Percentiles rank a stretch among this genome's conserved stretches.
phyloP scores from a whole-genome alignment of 2,113 vertebrate genomes.

The Hippopotamus amphibius region DNA sequence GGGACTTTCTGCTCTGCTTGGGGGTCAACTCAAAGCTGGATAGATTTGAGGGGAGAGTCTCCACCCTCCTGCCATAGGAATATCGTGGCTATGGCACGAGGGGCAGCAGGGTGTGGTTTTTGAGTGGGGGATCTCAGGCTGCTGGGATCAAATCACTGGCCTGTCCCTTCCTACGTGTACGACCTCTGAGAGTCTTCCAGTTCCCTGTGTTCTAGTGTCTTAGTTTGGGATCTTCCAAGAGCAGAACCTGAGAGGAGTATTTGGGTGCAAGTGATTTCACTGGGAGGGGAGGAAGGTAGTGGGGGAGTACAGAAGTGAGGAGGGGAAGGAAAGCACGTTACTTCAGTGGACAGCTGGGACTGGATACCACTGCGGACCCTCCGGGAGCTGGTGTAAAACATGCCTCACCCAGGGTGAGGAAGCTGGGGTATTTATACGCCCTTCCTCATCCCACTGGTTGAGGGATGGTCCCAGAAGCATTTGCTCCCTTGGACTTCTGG shows the following conservation, averaged over 20 bases:
- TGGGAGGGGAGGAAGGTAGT: not conserved
- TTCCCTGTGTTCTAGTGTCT: not conserved
- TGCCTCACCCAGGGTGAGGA: too few relatives aligned
- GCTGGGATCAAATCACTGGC: not conserved
- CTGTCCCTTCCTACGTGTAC: not conserved
- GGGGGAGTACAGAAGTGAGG: not conserved
- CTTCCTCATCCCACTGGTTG: not conserved
- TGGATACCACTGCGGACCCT: not conserved
- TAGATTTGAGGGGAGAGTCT: not conserved
- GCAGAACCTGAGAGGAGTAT: not conserved
- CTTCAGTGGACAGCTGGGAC: not conserved
- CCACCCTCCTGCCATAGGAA: accelerated
- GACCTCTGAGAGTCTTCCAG: not conserved
- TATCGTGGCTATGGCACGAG: accelerated
- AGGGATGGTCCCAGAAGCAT: not conserved
- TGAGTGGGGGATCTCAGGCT: not conserved
- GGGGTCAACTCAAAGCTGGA: not conserved
- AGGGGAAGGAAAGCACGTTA: not conserved
- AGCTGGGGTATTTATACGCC: not conserved
- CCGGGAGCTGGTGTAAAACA: not conserved
- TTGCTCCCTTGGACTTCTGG: accelerated
- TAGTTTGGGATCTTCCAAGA: not conserved
- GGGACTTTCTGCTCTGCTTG: not conserved
- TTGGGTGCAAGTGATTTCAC: not conserved
- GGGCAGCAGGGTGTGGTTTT: accelerated